Percentiles rank a stretch among this genome's conserved stretches.
Conservation (phyloP, 2,113 vertebrate genomes). For the Chitala chitala region DNA sequence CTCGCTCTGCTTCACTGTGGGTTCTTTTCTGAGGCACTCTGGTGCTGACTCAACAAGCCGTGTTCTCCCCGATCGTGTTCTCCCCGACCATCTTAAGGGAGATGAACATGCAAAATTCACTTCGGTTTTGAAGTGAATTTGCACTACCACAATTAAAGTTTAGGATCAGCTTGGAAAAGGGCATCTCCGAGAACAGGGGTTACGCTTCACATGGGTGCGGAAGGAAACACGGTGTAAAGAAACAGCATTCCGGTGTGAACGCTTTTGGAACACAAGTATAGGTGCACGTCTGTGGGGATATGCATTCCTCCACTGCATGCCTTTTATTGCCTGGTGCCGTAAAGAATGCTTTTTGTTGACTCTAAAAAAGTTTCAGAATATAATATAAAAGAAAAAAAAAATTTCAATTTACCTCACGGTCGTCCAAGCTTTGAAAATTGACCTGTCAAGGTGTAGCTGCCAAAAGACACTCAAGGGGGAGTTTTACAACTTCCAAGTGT, state of each 20-base stretch:
- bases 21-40: not conserved
- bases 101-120: not conserved
- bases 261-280: not conserved
- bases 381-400: conserved; percentile 27
- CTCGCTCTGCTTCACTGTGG: not conserved
- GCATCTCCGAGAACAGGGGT: too few relatives aligned
- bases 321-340: not conserved
- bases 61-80: not conserved
- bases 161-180: too few relatives aligned
- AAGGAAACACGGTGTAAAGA: conserved; percentile 5
- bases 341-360: conserved; percentile 11
- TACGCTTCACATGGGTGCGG: too few relatives aligned
- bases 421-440: conserved; percentile 34
- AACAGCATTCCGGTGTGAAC: not conserved
- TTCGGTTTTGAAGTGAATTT: too few relatives aligned
- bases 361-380: conserved; percentile 28
- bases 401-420: conserved; percentile 20
- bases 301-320: not conserved
- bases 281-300: not conserved
- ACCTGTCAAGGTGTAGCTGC: conserved; percentile 30
- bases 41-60: conserved; percentile 18
- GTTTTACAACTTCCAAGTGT: conserved; percentile 47
- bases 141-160: too few relatives aligned
- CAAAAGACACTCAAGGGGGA: conserved; percentile 39
- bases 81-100: not conserved